A percentile compares a stretch with the other conserved stretches of the same genome.
Conservation (phyloP, 2,113 vertebrate genomes). For the Nannobrachium achirus region DNA sequence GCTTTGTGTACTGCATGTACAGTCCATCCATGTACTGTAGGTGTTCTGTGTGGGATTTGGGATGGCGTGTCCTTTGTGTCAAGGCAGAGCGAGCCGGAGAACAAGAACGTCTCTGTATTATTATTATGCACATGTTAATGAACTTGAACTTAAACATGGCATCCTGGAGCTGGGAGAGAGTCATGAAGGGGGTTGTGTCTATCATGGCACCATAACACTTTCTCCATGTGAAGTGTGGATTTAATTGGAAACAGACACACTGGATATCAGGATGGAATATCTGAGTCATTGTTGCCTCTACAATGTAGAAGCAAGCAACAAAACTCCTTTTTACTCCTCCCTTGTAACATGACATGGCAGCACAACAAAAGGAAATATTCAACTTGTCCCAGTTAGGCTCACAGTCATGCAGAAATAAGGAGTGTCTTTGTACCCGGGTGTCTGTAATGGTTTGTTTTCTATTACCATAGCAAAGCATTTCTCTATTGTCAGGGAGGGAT, state of each 20-base stretch:
- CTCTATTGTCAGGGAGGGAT: constrained; percentile 10
- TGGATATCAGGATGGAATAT: background rate
- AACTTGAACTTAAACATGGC: no score
- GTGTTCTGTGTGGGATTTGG: no score
- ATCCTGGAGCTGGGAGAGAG: no score
- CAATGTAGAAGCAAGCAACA: background rate
- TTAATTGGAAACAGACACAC: background rate
- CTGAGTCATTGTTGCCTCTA: background rate
- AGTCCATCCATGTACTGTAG: no score
- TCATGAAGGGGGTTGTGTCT: no score
- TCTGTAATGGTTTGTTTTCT: background rate
- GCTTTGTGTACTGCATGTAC: no score
- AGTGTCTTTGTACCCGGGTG: background rate
- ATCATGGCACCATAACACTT: no score
- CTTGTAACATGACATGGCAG: background rate
- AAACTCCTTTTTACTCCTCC: background rate
- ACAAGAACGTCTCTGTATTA: no score
- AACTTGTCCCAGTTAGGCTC: background rate
- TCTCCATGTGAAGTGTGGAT: no score
- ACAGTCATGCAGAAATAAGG: background rate
- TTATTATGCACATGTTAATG: no score
- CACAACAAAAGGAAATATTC: background rate
- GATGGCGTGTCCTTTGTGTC: no score
- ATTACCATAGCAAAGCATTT: background rate
- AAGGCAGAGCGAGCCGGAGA: no score